A percentile compares a stretch with the other conserved stretches of the same genome.
phyloP scores from a whole-genome alignment of 2,113 vertebrate species.

The Pseudorhombus dupliciocellatus region DNA sequence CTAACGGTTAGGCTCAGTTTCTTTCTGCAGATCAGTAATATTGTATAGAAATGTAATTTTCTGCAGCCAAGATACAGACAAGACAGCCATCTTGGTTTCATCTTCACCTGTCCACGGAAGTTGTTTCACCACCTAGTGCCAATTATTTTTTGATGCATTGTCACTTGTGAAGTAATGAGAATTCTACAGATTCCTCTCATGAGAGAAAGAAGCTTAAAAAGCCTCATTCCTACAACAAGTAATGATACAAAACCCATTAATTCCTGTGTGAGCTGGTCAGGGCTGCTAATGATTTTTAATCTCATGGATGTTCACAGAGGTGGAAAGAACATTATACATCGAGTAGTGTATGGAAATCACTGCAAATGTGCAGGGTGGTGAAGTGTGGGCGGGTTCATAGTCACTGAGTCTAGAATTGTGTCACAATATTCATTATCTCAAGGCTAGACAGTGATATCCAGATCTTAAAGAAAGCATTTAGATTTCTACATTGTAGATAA shows the following conservation, averaged over 20 bases:
- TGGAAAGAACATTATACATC: constrained; percentile 6
- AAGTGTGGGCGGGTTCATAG: no score
- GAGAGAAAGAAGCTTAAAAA: not conserved
- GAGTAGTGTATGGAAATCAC: constrained; percentile 1
- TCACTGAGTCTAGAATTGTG: no score
- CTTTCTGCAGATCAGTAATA: not conserved
- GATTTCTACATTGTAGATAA: no score
- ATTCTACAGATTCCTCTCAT: not conserved
- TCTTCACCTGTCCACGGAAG: not conserved
- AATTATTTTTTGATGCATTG: constrained; percentile 9
- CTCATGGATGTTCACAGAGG: not conserved
- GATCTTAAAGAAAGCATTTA: no score
- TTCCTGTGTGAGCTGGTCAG: constrained; percentile 4
- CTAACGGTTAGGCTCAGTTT: not conserved
- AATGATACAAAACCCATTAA: constrained; percentile 14
- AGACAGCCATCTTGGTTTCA: not conserved
- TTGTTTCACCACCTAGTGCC: not conserved
- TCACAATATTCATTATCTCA: no score
- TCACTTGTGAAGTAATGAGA: constrained; percentile 13
- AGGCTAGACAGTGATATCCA: no score
- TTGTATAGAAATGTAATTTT: not conserved
- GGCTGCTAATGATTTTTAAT: not conserved
- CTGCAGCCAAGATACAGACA: not conserved
- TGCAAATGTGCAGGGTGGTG: constrained; percentile 12
- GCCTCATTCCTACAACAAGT: constrained; percentile 9